Evolutionary conservation across 2,797 vertebrate species (phyloP), one percentile per base, ranked within the genome.

Genomic region (Ispidina lecontei): DNA sequence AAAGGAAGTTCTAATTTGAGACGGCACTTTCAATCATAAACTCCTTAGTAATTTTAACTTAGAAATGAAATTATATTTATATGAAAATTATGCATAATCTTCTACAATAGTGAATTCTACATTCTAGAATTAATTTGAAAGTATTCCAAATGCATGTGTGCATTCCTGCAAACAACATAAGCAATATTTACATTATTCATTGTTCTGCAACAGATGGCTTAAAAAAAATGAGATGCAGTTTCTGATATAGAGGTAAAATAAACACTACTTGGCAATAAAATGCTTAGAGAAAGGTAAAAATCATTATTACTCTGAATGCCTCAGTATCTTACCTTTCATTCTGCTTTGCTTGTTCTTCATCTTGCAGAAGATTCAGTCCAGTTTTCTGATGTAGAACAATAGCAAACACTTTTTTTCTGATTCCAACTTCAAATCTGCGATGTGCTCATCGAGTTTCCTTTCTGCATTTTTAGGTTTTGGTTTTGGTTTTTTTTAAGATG

Each of bases 241-340:
- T 81, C 82, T 54, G 44, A 5, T 3, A 8, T 6, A 54, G 51
- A 67, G 22, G 44, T 84, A 70, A 77, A 81, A 75, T 31, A 80
- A 56, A 54, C 43, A 31, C 19, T 18, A 8, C 9, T 80, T 78
- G 37, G 28, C 35, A 69, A 49, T 22, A 8, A 77, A 58, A 41
- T 47, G 5, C 33, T 90, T 78, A 28, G 21, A 65, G 17, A 76
- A 67, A 7, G 77, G 21, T 54, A 76, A 83, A 64, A 7, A 37
- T 63, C 7, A 26, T 71, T 64, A 11, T 82, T 41, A 67, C 7
- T 47, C 4, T 5, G 44, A 79, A 64, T 60, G 25, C 23, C 59
- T 55, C n/a, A 54, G 5, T 43, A 22, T 71, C 98, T 98, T 94
- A 98, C 98, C 98, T 98, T 94, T 97, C 98, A 98, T 98, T 93